Base-by-base conservation (phyloP, 2,888 invertebrate genomes). In the Eilema caniola region DNA sequence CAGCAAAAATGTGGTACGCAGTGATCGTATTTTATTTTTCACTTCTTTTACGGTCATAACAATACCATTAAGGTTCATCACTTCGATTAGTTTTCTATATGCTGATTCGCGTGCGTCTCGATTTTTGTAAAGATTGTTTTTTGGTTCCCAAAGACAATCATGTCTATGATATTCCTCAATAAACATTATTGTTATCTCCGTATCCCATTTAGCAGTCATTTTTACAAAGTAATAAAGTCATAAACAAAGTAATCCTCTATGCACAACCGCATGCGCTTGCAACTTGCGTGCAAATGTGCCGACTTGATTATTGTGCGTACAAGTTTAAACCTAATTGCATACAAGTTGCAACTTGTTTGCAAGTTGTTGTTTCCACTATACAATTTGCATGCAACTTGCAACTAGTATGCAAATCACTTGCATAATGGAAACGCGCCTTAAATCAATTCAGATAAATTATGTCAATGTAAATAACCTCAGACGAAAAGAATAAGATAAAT, bases 21-120 rank as follows among this genome's bases (percentile, higher is more conserved):
- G 70, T 70, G 70, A 70, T 70, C 70, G 70, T 70, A 70, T 70
- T 66, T 70, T 70, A 70, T 70, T 70, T 70, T 70, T 70, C 66
- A 70, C 66, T 61, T 70, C 70, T 70, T 70, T 70, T 70, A 66
- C 70, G 70, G 69, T 69, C 69, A 69, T 69, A 69, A 69, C 69
- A 69, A 69, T 69, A 69, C 69, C 69, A 69, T 69, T 62, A 70
- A 62, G 24, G 31, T 66, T 70, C 70, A 70, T 70, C 70, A 70
- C 66, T 70, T 70, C 66, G 66, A 66, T 70, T 66, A 70, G 66
- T 70, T 70, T 70, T 70, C 66, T 70, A 62, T 70, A 70, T 33
- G 31, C 31, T 33, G 31, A 33, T 33, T 33, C 31, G 8, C 8
- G 31, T 8, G 31, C 31, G 31, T 33, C 31, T 33, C 31, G 8